These are phyloP conservation scores for Natator depressus DNA, from an alignment of 2,113 vertebrate species.

Conservation along the genomic window DNA sequence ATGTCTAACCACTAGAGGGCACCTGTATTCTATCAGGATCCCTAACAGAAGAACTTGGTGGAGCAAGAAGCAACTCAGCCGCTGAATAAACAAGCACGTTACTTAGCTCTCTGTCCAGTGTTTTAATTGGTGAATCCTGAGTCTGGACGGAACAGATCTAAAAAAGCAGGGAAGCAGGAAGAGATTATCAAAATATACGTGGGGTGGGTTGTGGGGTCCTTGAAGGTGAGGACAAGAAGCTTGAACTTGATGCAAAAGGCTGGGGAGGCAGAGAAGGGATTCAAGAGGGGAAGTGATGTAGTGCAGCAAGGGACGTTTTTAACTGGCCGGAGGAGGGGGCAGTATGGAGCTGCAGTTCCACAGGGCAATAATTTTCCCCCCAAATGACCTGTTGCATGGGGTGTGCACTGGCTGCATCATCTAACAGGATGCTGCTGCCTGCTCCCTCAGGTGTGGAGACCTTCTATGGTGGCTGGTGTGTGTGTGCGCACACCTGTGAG, in stretches of 20 bases:
- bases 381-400: no score
- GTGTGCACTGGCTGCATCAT: neutral
- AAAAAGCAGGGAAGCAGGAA: neutral
- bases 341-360: accelerated
- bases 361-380: neutral
- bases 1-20: no score
- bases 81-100: no score
- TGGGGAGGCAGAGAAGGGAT: neutral
- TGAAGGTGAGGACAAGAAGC: neutral
- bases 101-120: no score
- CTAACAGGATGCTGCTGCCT: accelerated
- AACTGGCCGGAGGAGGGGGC: no score
- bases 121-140: no score
- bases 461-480: accelerated
- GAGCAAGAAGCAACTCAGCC: no score
- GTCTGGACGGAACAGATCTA: no score
- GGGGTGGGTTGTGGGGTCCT: neutral
- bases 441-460: accelerated
- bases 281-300: neutral
- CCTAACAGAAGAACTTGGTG: no score
- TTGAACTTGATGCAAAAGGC: neutral
- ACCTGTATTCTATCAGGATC: no score
- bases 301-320: accelerated
- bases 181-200: neutral
- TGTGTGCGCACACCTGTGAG: neutral